Evolutionary conservation across 2,797 vertebrate species (phyloP).

Genomic region (Salmo trutta): DNA sequence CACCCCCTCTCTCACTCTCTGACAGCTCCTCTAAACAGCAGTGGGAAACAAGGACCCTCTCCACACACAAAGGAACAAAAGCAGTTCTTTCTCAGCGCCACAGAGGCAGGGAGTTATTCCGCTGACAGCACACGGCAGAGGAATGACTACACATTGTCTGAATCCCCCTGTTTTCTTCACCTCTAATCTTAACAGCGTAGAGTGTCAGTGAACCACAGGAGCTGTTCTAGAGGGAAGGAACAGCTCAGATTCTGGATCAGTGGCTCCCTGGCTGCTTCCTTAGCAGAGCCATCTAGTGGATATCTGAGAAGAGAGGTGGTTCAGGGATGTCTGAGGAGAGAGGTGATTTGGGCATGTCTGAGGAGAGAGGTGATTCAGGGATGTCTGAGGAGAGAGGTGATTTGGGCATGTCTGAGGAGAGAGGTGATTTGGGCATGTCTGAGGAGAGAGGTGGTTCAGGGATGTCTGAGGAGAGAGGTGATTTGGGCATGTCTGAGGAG

Average conservation of each 20-base stretch:
- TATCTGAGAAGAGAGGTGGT: too few relatives aligned
- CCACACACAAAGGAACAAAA: slow-evolving; percentile 7
- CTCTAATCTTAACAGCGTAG: slow-evolving; percentile 14
- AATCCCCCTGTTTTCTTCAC: slow-evolving; percentile 1
- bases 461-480: too few relatives aligned
- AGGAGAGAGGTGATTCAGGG: too few relatives aligned
- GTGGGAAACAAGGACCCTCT: slow-evolving; percentile 15
- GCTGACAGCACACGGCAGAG: slow-evolving; percentile 8
- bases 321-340: too few relatives aligned
- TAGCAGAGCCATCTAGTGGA: slow-evolving; percentile 26
- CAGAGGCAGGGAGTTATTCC: not conserved
- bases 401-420: too few relatives aligned
- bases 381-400: too few relatives aligned
- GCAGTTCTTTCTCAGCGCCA: not conserved
- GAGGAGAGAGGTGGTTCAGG: too few relatives aligned
- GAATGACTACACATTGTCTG: slow-evolving; percentile 16
- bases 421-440: too few relatives aligned
- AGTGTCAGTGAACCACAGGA: slow-evolving; percentile 15
- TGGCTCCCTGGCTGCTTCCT: not conserved
- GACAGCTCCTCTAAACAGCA: slow-evolving; percentile 25
- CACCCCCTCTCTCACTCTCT: not conserved
- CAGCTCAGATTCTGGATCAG: not conserved
- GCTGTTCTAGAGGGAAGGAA: not conserved
- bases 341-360: too few relatives aligned
- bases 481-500: too few relatives aligned